Base-by-base conservation (phyloP, 2,113 vertebrate species). In the Thermophis baileyi region DNA sequence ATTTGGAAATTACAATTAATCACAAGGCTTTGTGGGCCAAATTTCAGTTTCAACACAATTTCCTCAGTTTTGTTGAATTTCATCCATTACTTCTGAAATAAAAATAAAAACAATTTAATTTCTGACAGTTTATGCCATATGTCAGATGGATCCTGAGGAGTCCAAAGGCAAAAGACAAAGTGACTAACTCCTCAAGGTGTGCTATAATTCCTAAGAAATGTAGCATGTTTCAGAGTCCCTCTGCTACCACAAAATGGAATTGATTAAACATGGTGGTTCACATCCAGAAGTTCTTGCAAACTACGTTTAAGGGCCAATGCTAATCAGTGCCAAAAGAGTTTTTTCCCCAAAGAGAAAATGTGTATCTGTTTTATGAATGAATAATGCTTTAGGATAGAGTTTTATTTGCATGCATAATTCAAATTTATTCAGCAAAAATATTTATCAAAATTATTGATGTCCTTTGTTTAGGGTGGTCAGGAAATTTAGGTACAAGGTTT, bases 71-170 rank as follows among this genome's bases (percentile, higher is more conserved):
- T 90, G 91, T 60, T 12, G 1, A 97, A 89, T 95, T 97, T 96
- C 95, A 90, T 92, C 93, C 93, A 92, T 96, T 95, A 94, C 92
- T 91, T 94, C 96, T 95, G 94, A 94, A 96, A 90, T 95, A 95
- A 95, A 94, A 96, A 94, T 97, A 96, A 97, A 96, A 97, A 93
- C 90, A 94, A 92, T 94, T 95, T 93, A 95, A 96, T 97, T 97
- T 96, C 95, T 97, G 93, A 74, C 93, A 95, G 95, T 96, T 97
- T 97, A 95, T 96, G 94, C 90, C 93, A 94, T 95, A 89, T 94
- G 95, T 95, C 96, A 97, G 95, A 95, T 96, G 96, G 95, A 93
- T 95, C 18, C 95, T 95, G 91, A 92, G 0, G 0, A 96, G 96
- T 96, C 93, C 69, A 88, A 91, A 91, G 96, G 95, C 96, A 97